Evolutionary conservation across 2,113 vertebrate species (phyloP), one percentile per base, ranked within the genome.

Genomic region (Forbesichthys agassizii): DNA sequence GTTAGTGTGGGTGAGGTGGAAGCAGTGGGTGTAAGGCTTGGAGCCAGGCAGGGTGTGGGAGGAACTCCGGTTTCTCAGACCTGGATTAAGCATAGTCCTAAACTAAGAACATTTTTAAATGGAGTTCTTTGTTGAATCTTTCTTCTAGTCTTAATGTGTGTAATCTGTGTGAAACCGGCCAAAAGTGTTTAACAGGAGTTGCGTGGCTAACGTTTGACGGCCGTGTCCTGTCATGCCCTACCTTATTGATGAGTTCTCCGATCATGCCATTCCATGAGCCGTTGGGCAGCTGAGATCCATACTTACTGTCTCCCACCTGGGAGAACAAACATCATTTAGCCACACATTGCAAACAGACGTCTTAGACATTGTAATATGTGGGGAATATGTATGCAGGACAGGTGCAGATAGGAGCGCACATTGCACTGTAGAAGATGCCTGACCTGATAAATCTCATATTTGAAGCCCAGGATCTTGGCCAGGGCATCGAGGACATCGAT

Each of bases 261-360:
- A 99, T 99, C 98, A 99, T 98, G 33, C 98, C 98, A 33, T 96
- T 97, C 97, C 98, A 99, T 1, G 97, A 96, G 61, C 97, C 96
- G 68, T 98, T 98, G 52, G 93, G 91, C 55, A 98, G 95, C 74
- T 95, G 95, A 33, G 96, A 93, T 78, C 98, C 98, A 0, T 99
- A 99, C 77, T 96, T 98, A 80, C 96, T 96, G 80, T 99, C 98
- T 0, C 94, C 90, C 61, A 95, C 95, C 92, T 90, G 74, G 33
- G 4, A 60, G 9, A 14, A 48, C 0, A 63, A 5, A 42, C 36
- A 42, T 5, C 36, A 42, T 27, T 27, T 42, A 42, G 36, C 36
- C 36, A 42, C 36, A 6, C 36, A 42, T 42, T 8, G 36, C 36
- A 42, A 42, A 42, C 36, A 27, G 27, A 3, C 27, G 27, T 27